These are phyloP conservation scores for Heterodera schachtii DNA, from an alignment of 1,140 invertebrate genomes.

Conservation along the genomic window DNA sequence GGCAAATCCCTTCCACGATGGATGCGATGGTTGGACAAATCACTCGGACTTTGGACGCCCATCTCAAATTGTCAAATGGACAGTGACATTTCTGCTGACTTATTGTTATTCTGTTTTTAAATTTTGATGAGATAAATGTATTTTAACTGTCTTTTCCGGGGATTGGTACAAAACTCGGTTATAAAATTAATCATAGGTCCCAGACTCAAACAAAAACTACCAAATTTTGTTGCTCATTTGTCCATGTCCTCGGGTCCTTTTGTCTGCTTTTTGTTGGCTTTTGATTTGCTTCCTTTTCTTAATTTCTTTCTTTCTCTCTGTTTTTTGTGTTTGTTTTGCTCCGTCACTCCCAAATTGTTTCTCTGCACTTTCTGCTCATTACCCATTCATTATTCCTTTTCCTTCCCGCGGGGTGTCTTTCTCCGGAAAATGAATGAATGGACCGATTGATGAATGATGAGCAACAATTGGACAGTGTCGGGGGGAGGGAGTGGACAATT, in stretches of 20 bases:
- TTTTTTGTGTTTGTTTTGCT: not conserved
- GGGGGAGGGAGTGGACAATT: not conserved
- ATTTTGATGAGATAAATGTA: not conserved
- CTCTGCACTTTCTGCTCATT: not conserved
- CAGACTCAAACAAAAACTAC: no score
- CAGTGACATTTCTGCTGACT: not conserved
- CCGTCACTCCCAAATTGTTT: not conserved
- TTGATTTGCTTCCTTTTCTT: not conserved
- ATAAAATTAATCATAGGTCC: no score
- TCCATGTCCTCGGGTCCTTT: no score
- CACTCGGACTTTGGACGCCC: conserved; percentile 5
- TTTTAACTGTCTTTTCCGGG: no score
- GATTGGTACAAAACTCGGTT: no score
- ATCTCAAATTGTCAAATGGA: conserved; percentile 3
- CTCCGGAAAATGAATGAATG: not conserved
- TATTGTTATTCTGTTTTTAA: not conserved
- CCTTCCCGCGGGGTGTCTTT: not conserved
- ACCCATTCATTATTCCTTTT: not conserved
- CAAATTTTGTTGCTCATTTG: no score
- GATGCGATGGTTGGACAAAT: conserved; percentile 2
- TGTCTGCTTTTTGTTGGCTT: no score
- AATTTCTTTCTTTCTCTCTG: not conserved
- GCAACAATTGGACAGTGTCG: not conserved
- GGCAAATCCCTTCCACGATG: conserved; percentile 10
- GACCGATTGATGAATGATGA: not conserved